Conservation (phyloP, 2,113 vertebrate genomes). For the Anarhynchus alexandrinus region DNA sequence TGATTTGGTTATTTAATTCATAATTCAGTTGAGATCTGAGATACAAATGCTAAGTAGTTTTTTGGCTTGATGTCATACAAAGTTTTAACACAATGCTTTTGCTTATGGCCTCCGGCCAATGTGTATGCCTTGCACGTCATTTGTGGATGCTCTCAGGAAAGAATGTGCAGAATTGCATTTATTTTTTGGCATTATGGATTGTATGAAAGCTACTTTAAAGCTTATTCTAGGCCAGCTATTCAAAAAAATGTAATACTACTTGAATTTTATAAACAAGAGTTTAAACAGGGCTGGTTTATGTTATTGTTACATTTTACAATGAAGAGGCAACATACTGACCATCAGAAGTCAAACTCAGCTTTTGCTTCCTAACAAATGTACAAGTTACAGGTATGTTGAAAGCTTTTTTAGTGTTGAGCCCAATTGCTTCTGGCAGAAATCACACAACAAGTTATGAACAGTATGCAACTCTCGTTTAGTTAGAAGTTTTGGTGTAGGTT, state of each 20-base stretch:
- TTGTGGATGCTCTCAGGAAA: slow-evolving; percentile 70
- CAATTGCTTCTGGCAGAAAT: not conserved
- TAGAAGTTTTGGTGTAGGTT: not conserved
- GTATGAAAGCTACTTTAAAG: slow-evolving; percentile 62
- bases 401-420: not conserved
- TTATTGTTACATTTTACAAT: slow-evolving; percentile 61
- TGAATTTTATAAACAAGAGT: slow-evolving; percentile 68
- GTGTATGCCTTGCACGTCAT: slow-evolving; percentile 53
- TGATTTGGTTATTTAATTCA: slow-evolving; percentile 53
- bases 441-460: not conserved
- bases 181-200: slow-evolving; percentile 64
- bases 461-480: not conserved
- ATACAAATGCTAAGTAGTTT: slow-evolving; percentile 64
- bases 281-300: slow-evolving; percentile 61
- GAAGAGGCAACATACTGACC: slow-evolving; percentile 3
- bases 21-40: slow-evolving; percentile 61
- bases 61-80: slow-evolving; percentile 60
- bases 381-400: not conserved
- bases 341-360: slow-evolving; percentile 1
- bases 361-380: not conserved
- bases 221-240: slow-evolving; percentile 51
- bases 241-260: slow-evolving; percentile 61
- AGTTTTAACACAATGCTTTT: slow-evolving; percentile 65
- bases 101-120: slow-evolving; percentile 37
- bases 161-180: slow-evolving; percentile 71